These are phyloP conservation scores for Mythimna lalbum DNA, from an alignment of 2,888 invertebrate genomes.

Conservation along the genomic window DNA sequence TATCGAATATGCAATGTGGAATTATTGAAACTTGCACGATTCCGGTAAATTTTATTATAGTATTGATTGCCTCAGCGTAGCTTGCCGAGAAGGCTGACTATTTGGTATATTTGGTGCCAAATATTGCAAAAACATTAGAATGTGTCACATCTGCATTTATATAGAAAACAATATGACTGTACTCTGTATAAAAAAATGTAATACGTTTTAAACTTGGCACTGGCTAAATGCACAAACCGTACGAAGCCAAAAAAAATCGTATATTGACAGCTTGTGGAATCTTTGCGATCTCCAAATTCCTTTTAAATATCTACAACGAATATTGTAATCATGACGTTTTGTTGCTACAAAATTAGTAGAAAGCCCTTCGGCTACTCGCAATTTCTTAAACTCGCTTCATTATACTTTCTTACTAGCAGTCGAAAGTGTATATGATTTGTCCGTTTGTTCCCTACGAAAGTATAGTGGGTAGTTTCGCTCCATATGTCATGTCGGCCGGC, in stretches of 20 bases:
- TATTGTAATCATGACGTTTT: neutral
- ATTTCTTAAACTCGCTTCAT: constrained; percentile 38
- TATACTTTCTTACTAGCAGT: constrained; percentile 63
- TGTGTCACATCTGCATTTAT: neutral
- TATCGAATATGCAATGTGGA: neutral
- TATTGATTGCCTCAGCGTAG: neutral
- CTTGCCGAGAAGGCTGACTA: neutral
- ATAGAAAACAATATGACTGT: neutral
- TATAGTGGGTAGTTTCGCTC: constrained; percentile 84
- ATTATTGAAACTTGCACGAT: neutral
- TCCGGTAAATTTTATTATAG: neutral
- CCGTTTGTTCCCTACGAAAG: constrained; percentile 85
- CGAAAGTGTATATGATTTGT: constrained; percentile 82
- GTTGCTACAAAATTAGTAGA: constrained; percentile 30
- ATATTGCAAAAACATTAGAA: neutral
- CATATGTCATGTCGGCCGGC: constrained; percentile 88
- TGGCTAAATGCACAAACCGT: too few species aligned
- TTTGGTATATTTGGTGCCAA: neutral
- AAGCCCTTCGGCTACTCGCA: constrained; percentile 49
- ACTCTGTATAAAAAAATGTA: too few species aligned
- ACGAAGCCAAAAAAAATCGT: too few species aligned
- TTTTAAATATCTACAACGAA: neutral
- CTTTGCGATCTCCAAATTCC: neutral
- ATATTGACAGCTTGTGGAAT: neutral
- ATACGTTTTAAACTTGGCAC: too few species aligned